phyloP scores from a whole-genome alignment of 2,888 invertebrate genomes.

The Slavum lentiscoides region DNA sequence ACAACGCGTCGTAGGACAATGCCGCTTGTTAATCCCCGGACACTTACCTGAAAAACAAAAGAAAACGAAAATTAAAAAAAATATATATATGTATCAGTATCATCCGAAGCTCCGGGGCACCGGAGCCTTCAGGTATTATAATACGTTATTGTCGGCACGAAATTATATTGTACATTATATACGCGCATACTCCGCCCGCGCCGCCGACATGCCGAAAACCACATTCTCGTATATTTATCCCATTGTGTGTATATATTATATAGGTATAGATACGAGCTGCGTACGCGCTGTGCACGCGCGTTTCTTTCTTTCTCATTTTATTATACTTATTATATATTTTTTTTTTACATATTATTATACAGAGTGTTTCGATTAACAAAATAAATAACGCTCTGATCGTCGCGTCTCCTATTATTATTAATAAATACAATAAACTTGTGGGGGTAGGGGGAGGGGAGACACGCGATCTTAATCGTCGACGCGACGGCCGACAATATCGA shows the following conservation, averaged over 20 bases:
- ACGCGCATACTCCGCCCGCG: not conserved
- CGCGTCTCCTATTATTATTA: no score
- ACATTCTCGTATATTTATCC: constrained; percentile 18
- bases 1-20: not conserved
- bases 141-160: constrained; percentile 17
- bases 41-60: constrained; percentile 52
- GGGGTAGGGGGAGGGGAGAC: not conserved
- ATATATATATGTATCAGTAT: constrained; percentile 39
- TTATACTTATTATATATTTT: not conserved
- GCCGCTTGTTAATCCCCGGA: constrained; percentile 52
- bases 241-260: no score
- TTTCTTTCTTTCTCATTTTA: not conserved
- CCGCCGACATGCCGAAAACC: constrained; percentile 9
- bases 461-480: constrained; percentile 30
- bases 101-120: constrained; percentile 48
- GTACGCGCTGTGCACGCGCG: not conserved
- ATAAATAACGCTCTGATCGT: constrained; percentile 41
- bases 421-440: not conserved
- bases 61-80: constrained; percentile 43
- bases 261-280: no score
- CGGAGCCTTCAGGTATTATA: not conserved
- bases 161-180: constrained; percentile 33
- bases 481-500: not conserved
- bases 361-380: constrained; percentile 29
- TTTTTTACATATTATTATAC: not conserved